Conservation (phyloP, 2,888 invertebrate genomes). For the Helicoverpa assulta region DNA sequence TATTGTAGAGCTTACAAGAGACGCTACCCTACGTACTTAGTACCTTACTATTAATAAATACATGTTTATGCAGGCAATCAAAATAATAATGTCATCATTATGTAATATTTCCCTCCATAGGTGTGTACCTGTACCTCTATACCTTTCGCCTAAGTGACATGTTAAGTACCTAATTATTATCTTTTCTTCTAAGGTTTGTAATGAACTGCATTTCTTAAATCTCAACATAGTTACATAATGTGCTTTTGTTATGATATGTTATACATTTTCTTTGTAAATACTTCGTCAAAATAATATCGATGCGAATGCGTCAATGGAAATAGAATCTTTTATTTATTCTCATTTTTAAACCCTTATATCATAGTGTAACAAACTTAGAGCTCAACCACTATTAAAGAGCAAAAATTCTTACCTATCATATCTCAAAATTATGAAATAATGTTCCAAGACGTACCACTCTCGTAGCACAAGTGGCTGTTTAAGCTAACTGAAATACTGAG, state of each 20-base stretch:
- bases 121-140: constrained; percentile 41
- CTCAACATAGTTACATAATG: constrained; percentile 77
- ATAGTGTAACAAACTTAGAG: neutral
- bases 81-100: constrained; percentile 4
- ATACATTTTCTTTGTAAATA: constrained; percentile 88
- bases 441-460: no score
- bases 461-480: no score
- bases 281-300: constrained; percentile 84
- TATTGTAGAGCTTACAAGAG: constrained; percentile 9
- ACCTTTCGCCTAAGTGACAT: constrained; percentile 49
- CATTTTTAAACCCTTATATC: neutral
- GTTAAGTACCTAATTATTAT: constrained; percentile 46
- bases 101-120: constrained; percentile 54
- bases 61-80: constrained; percentile 5
- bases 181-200: constrained; percentile 62
- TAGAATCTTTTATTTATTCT: constrained; percentile 64
- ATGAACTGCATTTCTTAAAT: constrained; percentile 83
- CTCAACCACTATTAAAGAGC: no score
- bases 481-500: no score
- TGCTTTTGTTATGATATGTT: constrained; percentile 86
- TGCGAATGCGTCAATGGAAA: constrained; percentile 81
- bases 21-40: constrained; percentile 1
- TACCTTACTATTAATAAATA: constrained; percentile 2
- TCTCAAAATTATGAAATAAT: no score
- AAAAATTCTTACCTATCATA: no score